Conservation (phyloP, 64 coral and sea anemone species). For the Trachythela sp. region DNA sequence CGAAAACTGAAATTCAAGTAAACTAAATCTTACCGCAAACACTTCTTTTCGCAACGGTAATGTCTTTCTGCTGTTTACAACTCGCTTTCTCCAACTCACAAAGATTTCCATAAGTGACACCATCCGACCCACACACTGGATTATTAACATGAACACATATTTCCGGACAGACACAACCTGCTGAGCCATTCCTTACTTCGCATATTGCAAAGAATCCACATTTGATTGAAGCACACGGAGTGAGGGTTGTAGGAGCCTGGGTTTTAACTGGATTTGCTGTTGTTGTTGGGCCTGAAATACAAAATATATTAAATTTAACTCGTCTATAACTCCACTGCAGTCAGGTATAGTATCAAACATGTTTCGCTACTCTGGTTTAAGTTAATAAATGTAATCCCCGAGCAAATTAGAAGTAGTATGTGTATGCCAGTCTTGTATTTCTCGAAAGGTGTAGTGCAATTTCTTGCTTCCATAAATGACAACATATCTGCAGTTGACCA, state of each 20-base stretch:
- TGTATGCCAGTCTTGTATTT: too few relatives aligned
- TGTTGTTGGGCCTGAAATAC: neutral
- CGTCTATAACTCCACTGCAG: too few relatives aligned
- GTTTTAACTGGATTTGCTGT: neutral
- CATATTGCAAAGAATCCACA: neutral
- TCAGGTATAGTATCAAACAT: neutral
- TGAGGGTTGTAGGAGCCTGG: neutral
- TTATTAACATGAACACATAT: neutral
- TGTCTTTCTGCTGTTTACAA: neutral
- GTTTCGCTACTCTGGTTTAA: too few relatives aligned
- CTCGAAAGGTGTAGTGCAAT: neutral
- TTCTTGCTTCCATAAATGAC: too few relatives aligned
- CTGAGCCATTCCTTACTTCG: neutral
- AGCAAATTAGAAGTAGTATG: too few relatives aligned
- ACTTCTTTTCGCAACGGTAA: neutral
- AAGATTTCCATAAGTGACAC: neutral
- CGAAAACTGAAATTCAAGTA: neutral
- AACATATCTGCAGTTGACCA: too few relatives aligned
- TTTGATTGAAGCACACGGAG: neutral
- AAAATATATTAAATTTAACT: too few relatives aligned
- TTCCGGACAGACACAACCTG: neutral
- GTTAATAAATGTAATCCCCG: neutral
- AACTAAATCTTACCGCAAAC: neutral
- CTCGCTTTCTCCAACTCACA: neutral
- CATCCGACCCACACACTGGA: neutral